These are phyloP conservation scores for Antedon mediterranea DNA, from an alignment of 53 echinoderm and acorn worm species.

Conservation along the genomic window DNA sequence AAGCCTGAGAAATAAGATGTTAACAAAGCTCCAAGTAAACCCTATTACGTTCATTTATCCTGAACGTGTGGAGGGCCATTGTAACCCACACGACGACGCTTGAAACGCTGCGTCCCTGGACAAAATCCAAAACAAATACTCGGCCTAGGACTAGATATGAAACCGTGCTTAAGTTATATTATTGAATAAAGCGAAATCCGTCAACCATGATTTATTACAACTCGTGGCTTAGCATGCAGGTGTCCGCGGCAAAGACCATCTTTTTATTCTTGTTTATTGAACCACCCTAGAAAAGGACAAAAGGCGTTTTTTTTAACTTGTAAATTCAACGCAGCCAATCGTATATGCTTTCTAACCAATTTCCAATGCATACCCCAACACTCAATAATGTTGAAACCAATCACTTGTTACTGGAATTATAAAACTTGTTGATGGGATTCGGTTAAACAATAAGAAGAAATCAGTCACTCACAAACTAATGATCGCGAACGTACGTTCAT, in stretches of 20 bases:
- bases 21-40: not conserved
- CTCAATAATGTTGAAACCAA: not conserved
- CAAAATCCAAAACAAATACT: slow-evolving; percentile 1
- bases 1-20: too few species aligned
- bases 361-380: not conserved
- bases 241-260: not conserved
- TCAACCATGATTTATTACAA: not conserved
- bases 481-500: not conserved
- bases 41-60: not conserved
- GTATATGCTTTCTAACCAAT: not conserved
- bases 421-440: not conserved
- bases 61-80: not conserved
- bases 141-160: not conserved
- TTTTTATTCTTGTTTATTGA: not conserved
- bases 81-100: not conserved
- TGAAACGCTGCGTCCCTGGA: not conserved
- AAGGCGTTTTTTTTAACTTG: not conserved
- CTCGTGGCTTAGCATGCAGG: not conserved
- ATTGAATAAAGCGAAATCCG: not conserved
- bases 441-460: not conserved
- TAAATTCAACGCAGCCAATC: not conserved
- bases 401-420: not conserved
- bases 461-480: not conserved
- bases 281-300: not conserved
- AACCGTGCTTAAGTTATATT: not conserved